These are phyloP conservation scores for Erpornis zantholeuca DNA, from an alignment of 2,113 vertebrate genomes.

Conservation along the genomic window DNA sequence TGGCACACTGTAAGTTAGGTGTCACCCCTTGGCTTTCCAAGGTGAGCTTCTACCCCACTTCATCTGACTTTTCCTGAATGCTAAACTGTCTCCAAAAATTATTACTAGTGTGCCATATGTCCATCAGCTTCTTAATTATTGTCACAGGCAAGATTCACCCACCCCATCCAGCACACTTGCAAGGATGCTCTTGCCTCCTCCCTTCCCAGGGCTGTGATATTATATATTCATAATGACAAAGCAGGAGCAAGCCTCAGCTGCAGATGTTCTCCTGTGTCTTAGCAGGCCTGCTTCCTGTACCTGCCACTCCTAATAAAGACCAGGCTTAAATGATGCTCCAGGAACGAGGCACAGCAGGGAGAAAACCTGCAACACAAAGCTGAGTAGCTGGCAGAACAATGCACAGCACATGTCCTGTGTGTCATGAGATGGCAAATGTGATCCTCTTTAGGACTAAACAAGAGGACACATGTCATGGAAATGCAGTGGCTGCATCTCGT, in stretches of 20 bases:
- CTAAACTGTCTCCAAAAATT: not conserved
- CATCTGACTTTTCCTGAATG: not conserved
- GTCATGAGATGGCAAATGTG: not conserved
- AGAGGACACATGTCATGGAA: not conserved
- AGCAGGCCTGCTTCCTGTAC: not conserved
- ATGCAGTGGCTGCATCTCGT: not conserved
- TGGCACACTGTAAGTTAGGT: not conserved
- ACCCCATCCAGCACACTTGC: not conserved
- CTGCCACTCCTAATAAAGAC: not conserved
- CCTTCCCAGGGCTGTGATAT: not conserved
- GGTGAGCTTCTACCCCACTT: not conserved
- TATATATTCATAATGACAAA: slow-evolving; percentile 12
- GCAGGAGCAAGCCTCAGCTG: not conserved
- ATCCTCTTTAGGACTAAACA: not conserved
- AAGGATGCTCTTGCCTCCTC: not conserved
- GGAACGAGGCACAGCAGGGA: not conserved
- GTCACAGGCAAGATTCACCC: not conserved
- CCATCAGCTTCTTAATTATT: not conserved
- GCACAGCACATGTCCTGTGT: not conserved
- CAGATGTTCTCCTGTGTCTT: not conserved
- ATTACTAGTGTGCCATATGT: not conserved
- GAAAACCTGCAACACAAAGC: not conserved
- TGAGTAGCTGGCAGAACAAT: not conserved
- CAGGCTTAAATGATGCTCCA: not conserved
- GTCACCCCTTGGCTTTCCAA: not conserved